A percentile compares a stretch with the other conserved stretches of the same genome.
Evolutionary conservation across 2,888 invertebrate genomes (phyloP).

Genomic region (Hirtodrosophila confusa): DNA sequence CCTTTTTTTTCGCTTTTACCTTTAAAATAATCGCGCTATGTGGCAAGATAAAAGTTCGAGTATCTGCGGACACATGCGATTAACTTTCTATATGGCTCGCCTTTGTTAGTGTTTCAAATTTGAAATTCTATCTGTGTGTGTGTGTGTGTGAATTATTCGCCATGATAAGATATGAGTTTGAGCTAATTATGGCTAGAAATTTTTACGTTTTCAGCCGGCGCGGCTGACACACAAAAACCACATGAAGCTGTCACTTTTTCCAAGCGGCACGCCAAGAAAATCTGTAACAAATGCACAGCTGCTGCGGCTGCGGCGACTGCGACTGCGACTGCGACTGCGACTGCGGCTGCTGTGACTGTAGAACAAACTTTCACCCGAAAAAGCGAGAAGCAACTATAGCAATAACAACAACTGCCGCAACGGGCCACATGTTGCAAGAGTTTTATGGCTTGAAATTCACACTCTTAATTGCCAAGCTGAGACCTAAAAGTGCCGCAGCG

Average conservation of each 20-base stretch:
- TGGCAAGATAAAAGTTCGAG: conserved; percentile 33
- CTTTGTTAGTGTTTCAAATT: conserved; percentile 31
- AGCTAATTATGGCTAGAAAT: conserved; percentile 70
- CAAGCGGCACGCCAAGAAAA: conserved; percentile 48
- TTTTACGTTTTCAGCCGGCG: conserved; percentile 48
- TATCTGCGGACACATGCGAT: conserved; percentile 38
- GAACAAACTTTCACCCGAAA: conserved; percentile 77
- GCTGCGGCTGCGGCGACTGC: conserved; percentile 17
- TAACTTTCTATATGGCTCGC: conserved; percentile 66
- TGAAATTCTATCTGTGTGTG: conserved; percentile 10
- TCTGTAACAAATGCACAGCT: conserved; percentile 68
- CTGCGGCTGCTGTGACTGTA: conserved; percentile 33
- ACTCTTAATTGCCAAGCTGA: conserved; percentile 71
- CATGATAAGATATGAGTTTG: conserved; percentile 70
- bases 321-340: conserved; percentile 29
- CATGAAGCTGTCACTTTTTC: conserved; percentile 59
- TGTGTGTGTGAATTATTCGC: conserved; percentile 60
- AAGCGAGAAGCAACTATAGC: conserved; percentile 39
- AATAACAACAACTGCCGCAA: conserved; percentile 29
- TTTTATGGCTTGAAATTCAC: conserved; percentile 75
- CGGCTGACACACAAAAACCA: conserved; percentile 55
- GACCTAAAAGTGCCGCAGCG: conserved; percentile 38
- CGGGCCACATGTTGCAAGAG: conserved; percentile 65
- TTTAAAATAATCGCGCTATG: conserved; percentile 26
- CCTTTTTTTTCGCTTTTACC: conserved; percentile 10